Conservation (phyloP, 2,797 vertebrate species). For the Cynopterus sphinx region DNA sequence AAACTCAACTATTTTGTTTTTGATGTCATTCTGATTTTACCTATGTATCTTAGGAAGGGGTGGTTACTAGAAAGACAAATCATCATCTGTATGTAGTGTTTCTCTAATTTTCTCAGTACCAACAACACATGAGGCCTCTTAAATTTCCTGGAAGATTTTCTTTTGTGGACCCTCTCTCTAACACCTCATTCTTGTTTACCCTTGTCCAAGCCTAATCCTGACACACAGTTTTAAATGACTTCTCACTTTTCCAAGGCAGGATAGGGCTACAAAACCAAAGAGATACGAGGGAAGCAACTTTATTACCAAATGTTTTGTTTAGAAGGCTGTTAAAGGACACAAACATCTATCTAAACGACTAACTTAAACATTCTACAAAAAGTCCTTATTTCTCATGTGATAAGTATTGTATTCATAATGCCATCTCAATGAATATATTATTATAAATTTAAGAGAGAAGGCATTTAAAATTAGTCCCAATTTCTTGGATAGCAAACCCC, state of each 20-base stretch:
- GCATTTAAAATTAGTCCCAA: not conserved
- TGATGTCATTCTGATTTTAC: not conserved
- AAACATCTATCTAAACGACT: not conserved
- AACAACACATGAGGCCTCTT: not conserved
- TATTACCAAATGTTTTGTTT: not conserved
- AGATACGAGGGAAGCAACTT: not conserved
- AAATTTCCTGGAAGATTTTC: not conserved
- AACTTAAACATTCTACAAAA: not conserved
- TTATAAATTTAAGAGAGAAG: not conserved
- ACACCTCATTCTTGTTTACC: not conserved
- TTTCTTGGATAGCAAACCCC: not conserved
- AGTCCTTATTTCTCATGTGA: not conserved
- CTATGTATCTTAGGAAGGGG: not conserved
- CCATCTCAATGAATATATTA: not conserved
- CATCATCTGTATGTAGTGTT: not conserved
- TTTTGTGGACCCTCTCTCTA: not conserved
- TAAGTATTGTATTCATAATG: not conserved
- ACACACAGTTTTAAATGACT: not conserved
- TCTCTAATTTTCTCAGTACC: not conserved
- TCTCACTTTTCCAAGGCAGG: not conserved
- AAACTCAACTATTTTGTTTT: not conserved
- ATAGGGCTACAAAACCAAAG: not conserved
- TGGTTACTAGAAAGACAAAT: not conserved
- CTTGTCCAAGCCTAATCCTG: not conserved
- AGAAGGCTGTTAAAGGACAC: not conserved